These are phyloP conservation scores for Chamaea fasciata DNA, from an alignment of 2,113 vertebrate genomes.

Conservation along the genomic window DNA sequence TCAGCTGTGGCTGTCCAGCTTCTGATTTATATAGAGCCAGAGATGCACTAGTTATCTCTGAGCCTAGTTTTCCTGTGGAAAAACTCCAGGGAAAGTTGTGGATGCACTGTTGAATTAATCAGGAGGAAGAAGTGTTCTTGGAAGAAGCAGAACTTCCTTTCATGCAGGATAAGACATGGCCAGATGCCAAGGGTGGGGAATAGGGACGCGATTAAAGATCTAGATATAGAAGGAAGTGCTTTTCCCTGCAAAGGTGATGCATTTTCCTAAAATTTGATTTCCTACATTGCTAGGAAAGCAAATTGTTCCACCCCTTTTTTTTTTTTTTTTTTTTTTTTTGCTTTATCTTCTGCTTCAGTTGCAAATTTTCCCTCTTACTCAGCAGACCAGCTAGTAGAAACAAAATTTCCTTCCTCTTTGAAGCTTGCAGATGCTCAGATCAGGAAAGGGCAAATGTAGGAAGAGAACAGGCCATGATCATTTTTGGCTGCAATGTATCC, in stretches of 20 bases:
- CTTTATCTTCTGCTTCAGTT: slow-evolving; percentile 31
- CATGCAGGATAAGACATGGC: slow-evolving; percentile 9
- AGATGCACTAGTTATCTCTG: not conserved
- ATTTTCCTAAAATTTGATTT: slow-evolving; percentile 23
- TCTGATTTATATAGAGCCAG: not conserved
- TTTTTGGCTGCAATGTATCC: not conserved
- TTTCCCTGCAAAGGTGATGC: not conserved
- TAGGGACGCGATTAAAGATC: not conserved
- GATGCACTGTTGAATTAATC: slow-evolving; percentile 51
- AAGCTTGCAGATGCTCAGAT: slow-evolving; percentile 3
- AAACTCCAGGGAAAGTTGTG: slow-evolving; percentile 29
- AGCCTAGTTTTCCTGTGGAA: not conserved
- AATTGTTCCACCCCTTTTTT: not conserved
- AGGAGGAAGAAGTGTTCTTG: slow-evolving; percentile 63
- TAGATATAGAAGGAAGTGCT: slow-evolving; percentile 9
- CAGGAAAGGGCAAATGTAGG: not conserved
- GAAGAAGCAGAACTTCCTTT: slow-evolving; percentile 67
- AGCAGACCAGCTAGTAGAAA: slow-evolving; percentile 6
- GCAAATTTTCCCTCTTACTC: slow-evolving; percentile 46
- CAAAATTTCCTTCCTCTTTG: slow-evolving; percentile 46
- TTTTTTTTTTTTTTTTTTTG: not conserved
- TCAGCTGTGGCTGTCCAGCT: not conserved
- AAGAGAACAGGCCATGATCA: not conserved
- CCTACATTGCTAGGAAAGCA: not conserved
- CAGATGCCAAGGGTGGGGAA: slow-evolving; percentile 3